Conservation (phyloP, 1,140 invertebrate genomes). For the Drosophila albomicans region DNA sequence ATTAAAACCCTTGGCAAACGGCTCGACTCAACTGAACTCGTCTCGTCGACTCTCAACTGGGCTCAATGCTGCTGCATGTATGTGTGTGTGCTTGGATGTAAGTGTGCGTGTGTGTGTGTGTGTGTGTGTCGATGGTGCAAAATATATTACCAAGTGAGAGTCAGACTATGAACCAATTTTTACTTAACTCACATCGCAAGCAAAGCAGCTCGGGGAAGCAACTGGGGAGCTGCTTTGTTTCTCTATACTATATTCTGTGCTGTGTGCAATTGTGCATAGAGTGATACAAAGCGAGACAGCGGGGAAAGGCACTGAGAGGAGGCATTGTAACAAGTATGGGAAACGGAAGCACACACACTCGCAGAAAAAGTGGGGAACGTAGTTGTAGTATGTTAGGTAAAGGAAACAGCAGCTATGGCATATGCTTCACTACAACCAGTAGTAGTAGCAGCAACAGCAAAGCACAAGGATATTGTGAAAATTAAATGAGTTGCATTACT, state of each 20-base stretch:
- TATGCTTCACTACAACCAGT: slow-evolving; percentile 55
- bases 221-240: slow-evolving; percentile 56
- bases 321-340: slow-evolving; percentile 66
- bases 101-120: slow-evolving; percentile 23
- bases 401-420: slow-evolving; percentile 40
- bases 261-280: slow-evolving; percentile 77
- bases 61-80: slow-evolving; percentile 3
- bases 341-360: slow-evolving; percentile 58
- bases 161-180: slow-evolving; percentile 70
- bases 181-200: slow-evolving; percentile 65
- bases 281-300: slow-evolving; percentile 58
- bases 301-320: background rate
- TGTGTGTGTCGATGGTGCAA: slow-evolving; percentile 50
- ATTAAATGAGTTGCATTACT: slow-evolving; percentile 82
- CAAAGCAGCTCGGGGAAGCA: slow-evolving; percentile 22
- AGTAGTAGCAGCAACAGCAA: slow-evolving; percentile 25
- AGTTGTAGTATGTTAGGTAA: background rate
- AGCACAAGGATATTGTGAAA: slow-evolving; percentile 79
- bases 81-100: background rate
- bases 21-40: slow-evolving; percentile 33
- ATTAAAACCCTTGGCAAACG: slow-evolving; percentile 65
- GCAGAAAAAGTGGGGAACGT: slow-evolving; percentile 10
- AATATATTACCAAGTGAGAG: slow-evolving; percentile 50
- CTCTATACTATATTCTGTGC: slow-evolving; percentile 33
- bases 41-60: background rate